Base-by-base conservation (phyloP, 2,113 vertebrate genomes). In the Zosterops pallidus region DNA sequence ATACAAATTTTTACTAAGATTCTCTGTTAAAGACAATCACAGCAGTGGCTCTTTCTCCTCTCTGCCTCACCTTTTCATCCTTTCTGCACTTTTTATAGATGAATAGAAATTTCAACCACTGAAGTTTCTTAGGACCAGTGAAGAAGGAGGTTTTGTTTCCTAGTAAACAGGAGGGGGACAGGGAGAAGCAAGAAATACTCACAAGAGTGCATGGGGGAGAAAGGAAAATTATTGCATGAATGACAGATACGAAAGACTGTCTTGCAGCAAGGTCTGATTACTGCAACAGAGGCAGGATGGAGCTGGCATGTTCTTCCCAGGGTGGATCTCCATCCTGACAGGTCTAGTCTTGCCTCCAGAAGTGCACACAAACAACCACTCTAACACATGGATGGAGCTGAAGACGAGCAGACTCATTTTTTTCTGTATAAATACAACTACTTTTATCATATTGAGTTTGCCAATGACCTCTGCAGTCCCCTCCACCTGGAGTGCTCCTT, bases 321-420 rank as follows among this genome's bases (percentile, higher is more conserved):
- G 70, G 76, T n/a, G 82, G 71, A 83, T 83, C 71, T 89, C 81
- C 70, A 80, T 85, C 70, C 77, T 81, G 52, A 83, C 92, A 93
- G 41, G 86, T 53, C 92, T 37, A 11, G 72, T 92, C 93, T 93
- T 92, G 94, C 15, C 79, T 81, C 68, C 82, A 88, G 41, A 83
- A 72, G 42, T 6, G 21, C 78, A 91, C 70, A 44, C 82, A 91
- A 91, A 47, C 90, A 91, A 80, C 31, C 35, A 23, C 37, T 39
- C n/a, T 12, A 70, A 83, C 63, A 80, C 31, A 37, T 6, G 24
- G 29, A 83, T 20, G 33, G 33, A 85, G 59, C 39, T 83, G 29
- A 79, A 33, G 14, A 72, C 6, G 20, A 94, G 26, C 33, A 56
- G 35, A 29, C 12, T 9, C 0, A 5, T 25, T 64, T 65, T 47